phyloP scores from a whole-genome alignment of 2,113 vertebrate genomes.

The Oreocharis arfaki region DNA sequence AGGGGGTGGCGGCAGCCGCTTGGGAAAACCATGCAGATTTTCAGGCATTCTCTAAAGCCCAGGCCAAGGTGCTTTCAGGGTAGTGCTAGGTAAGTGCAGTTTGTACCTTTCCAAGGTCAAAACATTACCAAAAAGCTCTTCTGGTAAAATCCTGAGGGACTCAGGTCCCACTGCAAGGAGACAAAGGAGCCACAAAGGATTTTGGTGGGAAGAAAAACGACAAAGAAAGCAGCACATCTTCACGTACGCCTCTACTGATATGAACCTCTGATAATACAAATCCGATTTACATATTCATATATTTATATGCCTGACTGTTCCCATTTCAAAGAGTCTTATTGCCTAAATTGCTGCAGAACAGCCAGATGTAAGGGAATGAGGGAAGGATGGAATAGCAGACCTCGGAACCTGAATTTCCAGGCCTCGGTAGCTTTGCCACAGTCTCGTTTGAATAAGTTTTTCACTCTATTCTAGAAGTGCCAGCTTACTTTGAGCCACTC shows the following conservation, averaged over 20 bases:
- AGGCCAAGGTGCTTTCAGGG: not conserved
- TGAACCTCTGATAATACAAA: slow-evolving; percentile 18
- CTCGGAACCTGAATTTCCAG: slow-evolving; percentile 54
- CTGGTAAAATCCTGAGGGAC: not conserved
- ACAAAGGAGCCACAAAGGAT: not conserved
- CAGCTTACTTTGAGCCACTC: not conserved
- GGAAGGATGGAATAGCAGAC: not conserved
- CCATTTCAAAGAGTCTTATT: slow-evolving; percentile 53
- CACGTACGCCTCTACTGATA: not conserved
- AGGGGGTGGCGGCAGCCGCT: not conserved
- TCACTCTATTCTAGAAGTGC: not conserved
- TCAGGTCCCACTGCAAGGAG: not conserved
- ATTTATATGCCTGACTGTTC: slow-evolving; percentile 35
- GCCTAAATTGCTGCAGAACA: slow-evolving; percentile 40
- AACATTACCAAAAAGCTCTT: not conserved
- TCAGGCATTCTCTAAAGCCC: not conserved
- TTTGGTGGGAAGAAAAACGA: not conserved
- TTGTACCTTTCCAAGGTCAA: not conserved
- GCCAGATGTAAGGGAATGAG: slow-evolving; percentile 30
- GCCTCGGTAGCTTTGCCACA: not conserved
- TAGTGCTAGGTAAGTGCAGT: not conserved
- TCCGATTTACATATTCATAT: slow-evolving; percentile 32
- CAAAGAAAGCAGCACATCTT: not conserved
- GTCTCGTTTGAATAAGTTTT: not conserved
- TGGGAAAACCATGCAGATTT: not conserved